A percentile compares a stretch with the other conserved stretches of the same genome.
Evolutionary conservation across 35 echinoderm and acorn worm genomes (phyloP).

Genomic region (Amphiura filiformis): DNA sequence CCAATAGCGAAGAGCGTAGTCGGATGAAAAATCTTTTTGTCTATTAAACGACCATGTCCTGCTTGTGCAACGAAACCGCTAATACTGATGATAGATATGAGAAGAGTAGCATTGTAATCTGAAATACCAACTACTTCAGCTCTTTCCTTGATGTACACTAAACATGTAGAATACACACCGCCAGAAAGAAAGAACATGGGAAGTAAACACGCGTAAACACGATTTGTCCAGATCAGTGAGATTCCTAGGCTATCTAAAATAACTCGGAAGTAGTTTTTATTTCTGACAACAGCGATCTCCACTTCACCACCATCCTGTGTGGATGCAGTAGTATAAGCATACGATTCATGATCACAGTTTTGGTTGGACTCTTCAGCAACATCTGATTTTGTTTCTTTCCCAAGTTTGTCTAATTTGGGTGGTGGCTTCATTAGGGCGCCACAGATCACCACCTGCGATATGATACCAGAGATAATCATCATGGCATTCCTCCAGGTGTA

Average conservation of each 20-base stretch:
- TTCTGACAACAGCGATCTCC: no score
- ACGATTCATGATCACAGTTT: no score
- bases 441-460: background rate
- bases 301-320: no score
- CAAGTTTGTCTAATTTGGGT: background rate
- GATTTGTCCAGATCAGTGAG: conserved; percentile 21
- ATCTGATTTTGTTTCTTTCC: background rate
- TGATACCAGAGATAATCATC: background rate
- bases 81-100: background rate
- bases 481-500: conserved; percentile 7
- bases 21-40: background rate
- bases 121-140: no score
- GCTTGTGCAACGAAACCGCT: background rate
- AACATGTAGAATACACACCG: background rate
- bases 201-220: background rate
- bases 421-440: no score
- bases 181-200: background rate
- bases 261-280: background rate
- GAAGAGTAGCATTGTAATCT: background rate
- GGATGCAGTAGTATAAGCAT: no score
- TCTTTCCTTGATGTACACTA: background rate
- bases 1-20: background rate
- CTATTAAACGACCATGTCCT: background rate
- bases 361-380: background rate
- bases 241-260: background rate